These are phyloP conservation scores for Puntigrus tetrazona DNA, from an alignment of 2,113 vertebrate genomes.

Conservation along the genomic window DNA sequence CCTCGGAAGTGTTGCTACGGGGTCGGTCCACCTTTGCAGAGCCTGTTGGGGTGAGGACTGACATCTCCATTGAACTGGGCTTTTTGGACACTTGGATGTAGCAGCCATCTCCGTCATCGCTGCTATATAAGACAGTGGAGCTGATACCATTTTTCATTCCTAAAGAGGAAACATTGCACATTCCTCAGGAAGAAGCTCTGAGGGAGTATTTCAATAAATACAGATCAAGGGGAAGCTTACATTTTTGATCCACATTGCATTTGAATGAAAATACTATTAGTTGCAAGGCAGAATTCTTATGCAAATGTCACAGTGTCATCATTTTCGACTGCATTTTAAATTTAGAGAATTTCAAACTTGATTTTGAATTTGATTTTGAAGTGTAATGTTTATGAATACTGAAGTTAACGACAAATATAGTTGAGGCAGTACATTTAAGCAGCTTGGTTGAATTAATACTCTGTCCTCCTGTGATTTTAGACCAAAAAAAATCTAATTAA, in stretches of 20 bases:
- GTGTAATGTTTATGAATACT: not conserved
- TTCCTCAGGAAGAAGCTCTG: not conserved
- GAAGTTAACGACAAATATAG: not conserved
- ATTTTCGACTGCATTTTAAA: not conserved
- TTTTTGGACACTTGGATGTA: slow-evolving; percentile 82
- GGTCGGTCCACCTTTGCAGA: slow-evolving; percentile 70
- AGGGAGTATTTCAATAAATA: slow-evolving; percentile 5
- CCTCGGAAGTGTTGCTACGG: slow-evolving; percentile 80
- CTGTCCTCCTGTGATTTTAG: no score
- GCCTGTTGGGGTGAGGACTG: slow-evolving; percentile 65
- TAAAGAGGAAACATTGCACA: slow-evolving; percentile 45
- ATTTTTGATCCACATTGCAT: not conserved
- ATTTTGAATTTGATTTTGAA: not conserved
- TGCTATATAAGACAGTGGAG: slow-evolving; percentile 43
- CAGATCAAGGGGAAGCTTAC: not conserved
- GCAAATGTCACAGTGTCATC: not conserved
- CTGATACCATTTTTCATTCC: slow-evolving; percentile 69
- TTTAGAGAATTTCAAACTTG: not conserved
- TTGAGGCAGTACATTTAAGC: no score
- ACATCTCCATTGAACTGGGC: slow-evolving; percentile 82
- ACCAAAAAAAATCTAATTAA: no score
- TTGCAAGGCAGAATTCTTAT: not conserved
- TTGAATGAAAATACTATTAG: not conserved
- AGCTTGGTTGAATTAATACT: no score
- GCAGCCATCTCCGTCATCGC: slow-evolving; percentile 87